Percentiles rank a stretch among this genome's conserved stretches.
Evolutionary conservation across 2,113 vertebrate genomes (phyloP).

Genomic region (Saguinus imperator): DNA sequence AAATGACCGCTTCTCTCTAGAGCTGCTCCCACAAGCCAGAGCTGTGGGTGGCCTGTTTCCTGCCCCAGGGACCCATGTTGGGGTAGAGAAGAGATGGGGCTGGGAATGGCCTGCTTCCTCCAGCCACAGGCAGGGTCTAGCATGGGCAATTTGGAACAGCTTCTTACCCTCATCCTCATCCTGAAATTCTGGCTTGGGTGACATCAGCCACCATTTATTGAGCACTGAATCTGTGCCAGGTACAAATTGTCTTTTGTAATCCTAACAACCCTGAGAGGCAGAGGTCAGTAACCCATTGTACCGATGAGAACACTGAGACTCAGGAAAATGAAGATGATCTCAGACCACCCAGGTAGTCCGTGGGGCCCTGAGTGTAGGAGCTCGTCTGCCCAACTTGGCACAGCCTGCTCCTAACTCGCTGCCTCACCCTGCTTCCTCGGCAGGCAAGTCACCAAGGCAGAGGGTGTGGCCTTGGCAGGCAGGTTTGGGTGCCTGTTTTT

Average conservation of each 20-base stretch:
- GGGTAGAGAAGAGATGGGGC: background rate
- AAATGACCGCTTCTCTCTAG: background rate
- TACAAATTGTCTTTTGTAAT: background rate
- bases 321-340: background rate
- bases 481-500: conserved; percentile 89
- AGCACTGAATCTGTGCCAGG: background rate
- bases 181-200: background rate
- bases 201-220: background rate
- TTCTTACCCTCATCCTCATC: background rate
- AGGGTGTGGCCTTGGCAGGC: conserved; percentile 87
- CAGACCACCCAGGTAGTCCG: background rate
- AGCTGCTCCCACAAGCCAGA: background rate
- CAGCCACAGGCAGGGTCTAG: background rate
- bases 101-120: background rate
- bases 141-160: background rate
- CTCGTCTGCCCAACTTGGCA: background rate
- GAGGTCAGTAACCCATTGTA: background rate
- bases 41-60: background rate
- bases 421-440: background rate
- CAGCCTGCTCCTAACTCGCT: background rate
- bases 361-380: background rate
- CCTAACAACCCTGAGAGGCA: background rate
- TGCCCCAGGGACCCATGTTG: background rate
- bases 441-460: conserved; percentile 91
- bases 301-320: background rate